Conservation (phyloP, 2,113 vertebrate genomes). For the Phrynosoma blainvillii region DNA sequence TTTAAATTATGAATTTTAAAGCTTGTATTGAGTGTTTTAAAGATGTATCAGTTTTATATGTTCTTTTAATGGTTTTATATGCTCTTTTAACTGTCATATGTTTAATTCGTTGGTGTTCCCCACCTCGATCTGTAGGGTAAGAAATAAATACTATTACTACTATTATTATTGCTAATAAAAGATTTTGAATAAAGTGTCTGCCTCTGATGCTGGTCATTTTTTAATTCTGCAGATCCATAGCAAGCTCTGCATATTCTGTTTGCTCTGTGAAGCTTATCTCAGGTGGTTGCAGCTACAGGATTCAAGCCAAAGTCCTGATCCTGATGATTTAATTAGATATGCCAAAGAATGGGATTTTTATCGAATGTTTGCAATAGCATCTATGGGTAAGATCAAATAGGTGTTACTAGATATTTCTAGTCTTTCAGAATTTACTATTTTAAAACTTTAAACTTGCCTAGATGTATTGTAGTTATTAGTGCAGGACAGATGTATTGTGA, state of each 20-base stretch:
- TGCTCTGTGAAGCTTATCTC: constrained; percentile 95
- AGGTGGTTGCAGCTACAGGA: constrained; percentile 92
- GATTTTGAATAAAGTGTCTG: constrained; percentile 33
- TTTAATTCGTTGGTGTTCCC: too few relatives aligned
- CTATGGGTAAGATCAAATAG: constrained; percentile 81
- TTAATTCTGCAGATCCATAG: constrained; percentile 87
- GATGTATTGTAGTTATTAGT: background rate
- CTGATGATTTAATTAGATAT: constrained; percentile 94
- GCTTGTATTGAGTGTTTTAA: too few relatives aligned
- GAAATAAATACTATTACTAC: too few relatives aligned
- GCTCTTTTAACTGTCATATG: too few relatives aligned
- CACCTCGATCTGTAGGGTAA: too few relatives aligned
- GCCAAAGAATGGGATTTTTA: constrained; percentile 99
- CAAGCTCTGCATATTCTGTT: constrained; percentile 93
- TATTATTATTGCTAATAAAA: constrained; percentile 1
- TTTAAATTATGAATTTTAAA: too few relatives aligned
- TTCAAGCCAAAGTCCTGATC: constrained; percentile 84
- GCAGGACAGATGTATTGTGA: background rate
- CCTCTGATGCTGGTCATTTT: constrained; percentile 34
- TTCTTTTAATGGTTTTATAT: too few relatives aligned
- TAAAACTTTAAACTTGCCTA: constrained; percentile 3
- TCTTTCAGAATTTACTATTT: background rate
- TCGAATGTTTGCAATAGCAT: constrained; percentile 88
- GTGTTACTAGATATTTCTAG: background rate
- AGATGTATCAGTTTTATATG: too few relatives aligned